A percentile compares a stretch with the other conserved stretches of the same genome.
These are phyloP conservation scores for Agrotis segetum DNA, from an alignment of 2,888 invertebrate genomes.

Conservation along the genomic window DNA sequence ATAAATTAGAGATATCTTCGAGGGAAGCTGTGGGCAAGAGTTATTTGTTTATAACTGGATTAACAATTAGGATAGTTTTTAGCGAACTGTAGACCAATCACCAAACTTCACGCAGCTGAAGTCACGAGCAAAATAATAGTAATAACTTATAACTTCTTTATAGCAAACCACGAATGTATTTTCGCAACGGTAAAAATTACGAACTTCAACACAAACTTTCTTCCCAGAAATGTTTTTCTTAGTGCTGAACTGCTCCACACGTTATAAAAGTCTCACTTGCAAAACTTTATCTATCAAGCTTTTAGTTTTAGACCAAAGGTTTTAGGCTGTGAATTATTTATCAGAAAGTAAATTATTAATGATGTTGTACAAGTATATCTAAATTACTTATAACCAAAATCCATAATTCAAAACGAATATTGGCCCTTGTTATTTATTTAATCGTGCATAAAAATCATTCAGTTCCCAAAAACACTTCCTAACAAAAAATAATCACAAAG, in stretches of 20 bases:
- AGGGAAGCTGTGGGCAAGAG: too few species aligned
- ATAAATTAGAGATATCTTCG: background rate
- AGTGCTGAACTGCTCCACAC: background rate
- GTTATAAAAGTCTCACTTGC: background rate
- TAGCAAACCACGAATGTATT: background rate
- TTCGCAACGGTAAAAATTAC: background rate
- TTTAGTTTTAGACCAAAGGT: background rate
- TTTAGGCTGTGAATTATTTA: background rate
- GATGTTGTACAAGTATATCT: background rate
- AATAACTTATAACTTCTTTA: too few species aligned
- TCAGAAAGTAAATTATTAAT: too few species aligned
- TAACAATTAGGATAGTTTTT: too few species aligned
- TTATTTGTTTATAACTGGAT: too few species aligned
- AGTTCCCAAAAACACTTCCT: background rate
- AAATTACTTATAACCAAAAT: background rate
- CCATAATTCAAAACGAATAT: background rate
- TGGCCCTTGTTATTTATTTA: background rate
- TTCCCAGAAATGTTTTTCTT: background rate
- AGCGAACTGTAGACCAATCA: too few species aligned
- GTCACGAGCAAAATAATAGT: too few species aligned
- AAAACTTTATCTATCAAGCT: too few species aligned
- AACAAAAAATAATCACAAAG: constrained; percentile 15
- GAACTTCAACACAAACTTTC: background rate
- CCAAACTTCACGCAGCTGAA: too few species aligned
- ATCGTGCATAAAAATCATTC: background rate